Evolutionary conservation across 2,797 vertebrate species (phyloP).

Genomic region (Amblyopsis hoosieri): DNA sequence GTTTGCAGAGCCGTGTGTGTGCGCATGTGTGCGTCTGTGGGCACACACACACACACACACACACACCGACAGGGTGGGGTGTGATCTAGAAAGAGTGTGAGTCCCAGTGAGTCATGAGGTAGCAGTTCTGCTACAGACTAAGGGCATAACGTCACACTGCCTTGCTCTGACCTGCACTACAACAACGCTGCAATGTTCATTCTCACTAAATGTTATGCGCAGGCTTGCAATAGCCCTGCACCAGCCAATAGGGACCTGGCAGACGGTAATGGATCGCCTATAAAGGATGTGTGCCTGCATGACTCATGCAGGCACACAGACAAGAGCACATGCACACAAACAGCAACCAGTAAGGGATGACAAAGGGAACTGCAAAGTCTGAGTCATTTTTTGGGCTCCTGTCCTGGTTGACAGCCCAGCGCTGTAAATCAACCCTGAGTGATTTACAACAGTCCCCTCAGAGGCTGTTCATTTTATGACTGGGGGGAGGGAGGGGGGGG

Average conservation of each 20-base stretch:
- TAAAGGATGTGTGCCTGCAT: not conserved
- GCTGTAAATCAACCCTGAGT: constrained; percentile 43
- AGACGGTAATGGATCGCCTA: constrained; percentile 21
- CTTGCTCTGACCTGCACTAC: constrained; percentile 16
- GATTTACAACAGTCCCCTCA: constrained; percentile 37
- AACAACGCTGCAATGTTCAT: constrained; percentile 26
- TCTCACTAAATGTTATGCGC: constrained; percentile 43
- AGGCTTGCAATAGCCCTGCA: constrained; percentile 33
- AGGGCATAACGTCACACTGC: constrained; percentile 21
- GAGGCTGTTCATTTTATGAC: constrained; percentile 45
- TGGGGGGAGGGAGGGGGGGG: constrained; percentile 12
- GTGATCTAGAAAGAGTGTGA: constrained; percentile 16
- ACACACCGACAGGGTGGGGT: no score
- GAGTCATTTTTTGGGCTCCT: constrained; percentile 30
- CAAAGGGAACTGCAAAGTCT: constrained; percentile 37
- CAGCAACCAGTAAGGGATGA: constrained; percentile 23
- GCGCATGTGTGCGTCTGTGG: not conserved
- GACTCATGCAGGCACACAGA: constrained; percentile 24
- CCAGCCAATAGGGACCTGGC: constrained; percentile 36
- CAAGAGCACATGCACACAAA: constrained; percentile 13
- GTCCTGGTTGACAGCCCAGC: constrained; percentile 25
- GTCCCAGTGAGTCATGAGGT: constrained; percentile 39
- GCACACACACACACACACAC: constrained; percentile 43
- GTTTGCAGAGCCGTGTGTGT: no score
- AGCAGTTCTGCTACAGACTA: constrained; percentile 42